Percentiles rank a stretch among this genome's conserved stretches.
Conservation (phyloP, 2,888 invertebrate species). For the Trissonchulus sp. region DNA sequence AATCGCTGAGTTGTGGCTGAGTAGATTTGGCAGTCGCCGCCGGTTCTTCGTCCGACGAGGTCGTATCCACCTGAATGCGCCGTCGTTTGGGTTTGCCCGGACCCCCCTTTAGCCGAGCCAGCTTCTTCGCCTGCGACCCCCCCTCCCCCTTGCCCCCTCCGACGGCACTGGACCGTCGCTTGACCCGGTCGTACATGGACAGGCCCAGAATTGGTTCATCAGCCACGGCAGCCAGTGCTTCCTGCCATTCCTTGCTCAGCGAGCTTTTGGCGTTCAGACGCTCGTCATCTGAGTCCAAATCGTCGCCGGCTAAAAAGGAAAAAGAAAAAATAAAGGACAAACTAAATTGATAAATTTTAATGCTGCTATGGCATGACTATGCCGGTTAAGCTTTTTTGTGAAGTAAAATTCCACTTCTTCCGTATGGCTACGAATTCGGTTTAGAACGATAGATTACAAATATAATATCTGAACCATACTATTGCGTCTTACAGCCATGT, state of each 20-base stretch:
- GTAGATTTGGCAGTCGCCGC: not conserved
- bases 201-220: constrained; percentile 31
- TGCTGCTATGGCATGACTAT: too few species aligned
- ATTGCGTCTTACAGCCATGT: too few species aligned
- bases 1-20: too few species aligned
- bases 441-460: too few species aligned
- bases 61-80: not conserved
- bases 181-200: constrained; percentile 44
- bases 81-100: not conserved
- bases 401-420: too few species aligned
- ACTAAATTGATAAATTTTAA: too few species aligned
- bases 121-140: not conserved
- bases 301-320: not conserved
- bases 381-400: too few species aligned
- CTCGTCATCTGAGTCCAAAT: constrained; percentile 11
- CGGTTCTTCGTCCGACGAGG: not conserved
- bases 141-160: not conserved
- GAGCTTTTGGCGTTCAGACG: not conserved
- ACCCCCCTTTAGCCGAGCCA: not conserved
- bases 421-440: too few species aligned
- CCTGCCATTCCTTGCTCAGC: constrained; percentile 20
- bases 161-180: constrained; percentile 36
- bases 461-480: too few species aligned
- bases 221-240: constrained; percentile 17
- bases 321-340: too few species aligned